Conservation (phyloP, 2,113 vertebrate genomes). For the Neoarius graeffei region DNA sequence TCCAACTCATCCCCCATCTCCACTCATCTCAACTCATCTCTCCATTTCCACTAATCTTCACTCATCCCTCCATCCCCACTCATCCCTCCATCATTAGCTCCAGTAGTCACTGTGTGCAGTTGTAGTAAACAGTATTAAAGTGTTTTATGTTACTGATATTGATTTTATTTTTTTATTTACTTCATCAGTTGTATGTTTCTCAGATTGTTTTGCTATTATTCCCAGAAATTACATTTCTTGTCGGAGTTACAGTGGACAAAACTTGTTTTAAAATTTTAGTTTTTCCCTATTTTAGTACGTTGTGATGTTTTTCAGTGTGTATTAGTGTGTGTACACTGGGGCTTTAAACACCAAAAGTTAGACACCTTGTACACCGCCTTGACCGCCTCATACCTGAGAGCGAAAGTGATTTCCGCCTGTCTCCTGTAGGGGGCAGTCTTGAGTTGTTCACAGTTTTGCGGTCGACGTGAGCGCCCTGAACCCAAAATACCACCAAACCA, state of each 20-base stretch:
- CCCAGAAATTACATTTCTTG: not conserved
- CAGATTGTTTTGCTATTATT: not conserved
- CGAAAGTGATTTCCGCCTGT: slow-evolving; percentile 83
- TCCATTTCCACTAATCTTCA: not conserved
- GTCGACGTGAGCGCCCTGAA: slow-evolving; percentile 68
- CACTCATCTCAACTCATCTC: not conserved
- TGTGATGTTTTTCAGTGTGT: not conserved
- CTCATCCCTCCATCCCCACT: not conserved
- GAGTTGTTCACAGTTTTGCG: slow-evolving; percentile 71
- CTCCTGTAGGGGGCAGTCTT: slow-evolving; percentile 80
- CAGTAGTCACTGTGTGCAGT: not conserved
- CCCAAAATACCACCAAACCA: slow-evolving; percentile 65
- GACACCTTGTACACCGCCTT: slow-evolving; percentile 69
- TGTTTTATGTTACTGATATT: not conserved
- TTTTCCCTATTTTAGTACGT: not conserved
- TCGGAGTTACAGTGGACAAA: not conserved
- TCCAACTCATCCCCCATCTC: not conserved
- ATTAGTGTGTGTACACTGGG: not conserved
- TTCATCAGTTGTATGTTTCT: not conserved
- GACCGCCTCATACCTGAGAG: slow-evolving; percentile 76
- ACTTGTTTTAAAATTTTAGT: not conserved
- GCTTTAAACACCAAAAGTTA: not conserved
- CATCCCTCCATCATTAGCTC: not conserved
- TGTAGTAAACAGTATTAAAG: not conserved
- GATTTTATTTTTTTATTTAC: not conserved